Percentiles rank a stretch among this genome's conserved stretches.
Conservation (phyloP, 2,797 vertebrate species). For the Poeciliopsis paucimaculata region DNA sequence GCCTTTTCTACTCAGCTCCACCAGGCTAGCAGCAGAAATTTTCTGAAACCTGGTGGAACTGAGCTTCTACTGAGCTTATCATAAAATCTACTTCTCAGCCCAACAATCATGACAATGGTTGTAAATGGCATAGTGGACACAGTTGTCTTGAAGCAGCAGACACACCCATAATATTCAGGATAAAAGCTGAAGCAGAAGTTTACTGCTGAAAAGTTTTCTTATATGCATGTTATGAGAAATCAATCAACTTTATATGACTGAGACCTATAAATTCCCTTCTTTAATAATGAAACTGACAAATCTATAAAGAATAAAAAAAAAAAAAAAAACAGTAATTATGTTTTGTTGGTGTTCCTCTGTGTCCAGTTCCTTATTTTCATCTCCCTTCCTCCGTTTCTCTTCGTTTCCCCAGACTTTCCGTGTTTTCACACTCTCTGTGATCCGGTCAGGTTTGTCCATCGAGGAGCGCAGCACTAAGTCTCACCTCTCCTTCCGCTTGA, state of each 20-base stretch:
- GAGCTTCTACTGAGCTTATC: too few relatives aligned
- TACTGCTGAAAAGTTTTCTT: neutral
- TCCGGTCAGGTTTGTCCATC: constrained; percentile 7
- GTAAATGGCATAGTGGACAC: neutral
- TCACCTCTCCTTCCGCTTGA: constrained; percentile 70
- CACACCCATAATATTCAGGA: neutral
- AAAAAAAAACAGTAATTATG: neutral
- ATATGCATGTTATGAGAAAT: neutral
- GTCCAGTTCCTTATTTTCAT: constrained; percentile 21
- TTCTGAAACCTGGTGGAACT: too few relatives aligned
- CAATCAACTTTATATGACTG: constrained; percentile 2
- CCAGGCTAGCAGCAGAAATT: too few relatives aligned
- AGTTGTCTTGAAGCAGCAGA: neutral
- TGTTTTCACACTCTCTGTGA: constrained; percentile 16
- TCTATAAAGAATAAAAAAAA: neutral
- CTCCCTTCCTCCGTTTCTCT: neutral
- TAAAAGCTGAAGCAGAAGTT: neutral
- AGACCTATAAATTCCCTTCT: neutral
- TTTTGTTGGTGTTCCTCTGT: constrained; percentile 4
- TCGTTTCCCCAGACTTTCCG: constrained; percentile 19
- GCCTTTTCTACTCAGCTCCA: too few relatives aligned
- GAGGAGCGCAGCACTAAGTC: constrained; percentile 22
- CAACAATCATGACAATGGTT: too few relatives aligned
- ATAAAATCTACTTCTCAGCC: too few relatives aligned
- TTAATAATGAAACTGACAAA: constrained; percentile 3